Base-by-base conservation (phyloP, 1,140 invertebrate genomes). In the Eupristina koningsbergeri region DNA sequence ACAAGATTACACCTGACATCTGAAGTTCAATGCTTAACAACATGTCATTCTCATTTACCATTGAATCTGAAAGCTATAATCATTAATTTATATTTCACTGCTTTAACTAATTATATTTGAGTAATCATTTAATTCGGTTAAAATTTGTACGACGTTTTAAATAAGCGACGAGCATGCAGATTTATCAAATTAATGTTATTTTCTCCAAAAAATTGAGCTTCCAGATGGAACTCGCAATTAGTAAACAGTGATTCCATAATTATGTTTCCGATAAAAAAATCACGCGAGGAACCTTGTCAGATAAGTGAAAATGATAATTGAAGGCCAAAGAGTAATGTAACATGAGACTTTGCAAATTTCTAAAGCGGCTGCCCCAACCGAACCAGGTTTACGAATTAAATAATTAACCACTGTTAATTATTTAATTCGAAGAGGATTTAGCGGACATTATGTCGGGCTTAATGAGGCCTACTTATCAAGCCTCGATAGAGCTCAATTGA, bases 401-500 rank as follows among this genome's bases (percentile, higher is more conserved):
- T n/a, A n/a, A n/a, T n/a, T 58, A 3, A 19, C 9, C 3, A 76
- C 47, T 47, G 15, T 47, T 17, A 58, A 22, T 76, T 41, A n/a
- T 29, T 19, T 22, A 13, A n/a, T n/a, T 29, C 69, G 31, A 75
- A 63, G 63, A 19, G 36, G 34, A 45, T 45, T 73, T 63, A 81
- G 26, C 34, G 17, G 36, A 5, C 6, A 19, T 67, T 71, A 39
- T 31, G 76, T 29, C 39, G 67, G 50, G 63, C 34, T 75, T 80
- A 75, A 84, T 74, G 76, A 84, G 77, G 50, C 22, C 41, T 80
- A 71, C 58, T 84, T 80, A 75, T 80, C 39, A 58, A 41, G 26
- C 77, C 26, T 84, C 77, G 83, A 84, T 84, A 75, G 77, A 80
- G 22, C 69, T 74, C 69, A 80, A 84, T 84, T 80, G 76, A 41